phyloP scores from a whole-genome alignment of 2,888 invertebrate species.

The Hartigia nigra region DNA sequence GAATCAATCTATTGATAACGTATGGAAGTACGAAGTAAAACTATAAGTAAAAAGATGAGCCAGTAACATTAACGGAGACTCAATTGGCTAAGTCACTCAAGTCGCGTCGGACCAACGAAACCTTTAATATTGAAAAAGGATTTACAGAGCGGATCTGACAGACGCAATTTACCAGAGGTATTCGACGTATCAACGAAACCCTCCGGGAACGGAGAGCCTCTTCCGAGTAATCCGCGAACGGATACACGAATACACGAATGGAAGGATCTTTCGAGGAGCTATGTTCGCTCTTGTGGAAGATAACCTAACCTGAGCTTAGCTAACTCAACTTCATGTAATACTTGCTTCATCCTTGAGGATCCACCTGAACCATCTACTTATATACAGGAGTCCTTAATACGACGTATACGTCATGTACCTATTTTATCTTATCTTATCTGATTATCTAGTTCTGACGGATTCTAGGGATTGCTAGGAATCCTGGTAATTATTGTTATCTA shows the following conservation, averaged over 20 bases:
- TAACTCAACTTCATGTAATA: background rate
- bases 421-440: background rate
- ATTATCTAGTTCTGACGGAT: background rate
- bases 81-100: background rate
- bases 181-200: background rate
- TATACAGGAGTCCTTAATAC: background rate
- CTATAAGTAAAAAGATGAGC: background rate
- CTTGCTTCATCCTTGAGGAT: background rate
- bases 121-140: slow-evolving; percentile 5
- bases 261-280: background rate
- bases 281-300: background rate
- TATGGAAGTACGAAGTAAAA: background rate
- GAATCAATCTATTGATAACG: too few species aligned
- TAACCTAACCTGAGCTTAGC: background rate
- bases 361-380: background rate
- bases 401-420: background rate
- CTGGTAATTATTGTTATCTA: too few species aligned
- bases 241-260: background rate
- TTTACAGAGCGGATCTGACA: slow-evolving; percentile 4
- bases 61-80: background rate
- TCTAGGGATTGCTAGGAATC: background rate
- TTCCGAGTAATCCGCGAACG: slow-evolving; percentile 4
- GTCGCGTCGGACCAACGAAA: slow-evolving; percentile 1
- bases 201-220: background rate
- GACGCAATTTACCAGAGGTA: slow-evolving; percentile 6